phyloP scores from a whole-genome alignment of 2,888 invertebrate species.

The Megalurothrips usitatus region DNA sequence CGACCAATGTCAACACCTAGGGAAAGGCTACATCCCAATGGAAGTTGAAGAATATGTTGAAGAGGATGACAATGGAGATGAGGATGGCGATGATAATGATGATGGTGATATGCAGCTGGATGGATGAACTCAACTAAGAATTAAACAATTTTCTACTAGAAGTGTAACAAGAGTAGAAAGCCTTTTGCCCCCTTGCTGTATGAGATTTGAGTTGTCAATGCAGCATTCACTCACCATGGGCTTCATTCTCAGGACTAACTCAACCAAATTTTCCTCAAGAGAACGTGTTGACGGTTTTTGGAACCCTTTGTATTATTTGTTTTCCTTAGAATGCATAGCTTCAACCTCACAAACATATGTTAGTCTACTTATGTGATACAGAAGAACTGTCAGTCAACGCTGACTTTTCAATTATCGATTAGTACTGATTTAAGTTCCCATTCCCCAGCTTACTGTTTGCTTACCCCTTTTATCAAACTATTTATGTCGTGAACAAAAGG shows the following conservation, averaged over 20 bases:
- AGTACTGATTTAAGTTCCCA: neutral
- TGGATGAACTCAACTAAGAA: conserved; percentile 32
- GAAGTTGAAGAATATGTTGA: conserved; percentile 8
- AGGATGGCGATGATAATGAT: conserved; percentile 24
- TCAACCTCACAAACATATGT: neutral
- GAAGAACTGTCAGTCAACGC: neutral
- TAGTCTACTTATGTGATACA: conserved; percentile 19
- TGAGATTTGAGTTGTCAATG: neutral
- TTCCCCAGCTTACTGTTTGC: neutral
- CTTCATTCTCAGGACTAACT: neutral
- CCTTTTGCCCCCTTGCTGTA: neutral
- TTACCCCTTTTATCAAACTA: neutral
- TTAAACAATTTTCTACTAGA: neutral
- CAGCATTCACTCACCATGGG: neutral
- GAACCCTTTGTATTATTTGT: conserved; percentile 54
- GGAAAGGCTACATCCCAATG: conserved; percentile 18
- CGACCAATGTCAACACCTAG: conserved; percentile 53
- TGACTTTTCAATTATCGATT: neutral
- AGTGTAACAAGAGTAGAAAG: neutral
- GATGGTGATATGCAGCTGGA: conserved; percentile 33
- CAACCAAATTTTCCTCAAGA: neutral
- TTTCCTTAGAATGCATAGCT: conserved; percentile 39
- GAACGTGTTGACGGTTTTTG: neutral
- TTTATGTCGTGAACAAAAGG: neutral
- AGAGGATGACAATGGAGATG: neutral